phyloP scores from a whole-genome alignment of 2,113 vertebrate genomes.

The Oreocharis arfaki region DNA sequence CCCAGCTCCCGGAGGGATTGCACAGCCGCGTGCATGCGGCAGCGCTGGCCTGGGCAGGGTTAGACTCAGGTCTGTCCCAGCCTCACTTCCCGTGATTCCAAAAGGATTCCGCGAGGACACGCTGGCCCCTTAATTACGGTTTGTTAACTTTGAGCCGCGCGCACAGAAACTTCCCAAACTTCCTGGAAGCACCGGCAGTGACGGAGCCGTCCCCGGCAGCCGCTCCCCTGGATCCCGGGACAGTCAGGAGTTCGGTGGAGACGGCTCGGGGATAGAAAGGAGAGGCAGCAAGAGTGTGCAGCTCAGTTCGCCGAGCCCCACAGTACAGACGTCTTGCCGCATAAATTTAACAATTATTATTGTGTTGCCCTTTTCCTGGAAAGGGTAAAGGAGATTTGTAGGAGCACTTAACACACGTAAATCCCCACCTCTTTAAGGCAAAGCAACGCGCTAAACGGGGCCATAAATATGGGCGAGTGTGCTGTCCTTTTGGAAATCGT shows the following conservation, averaged over 20 bases:
- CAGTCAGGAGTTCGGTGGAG: neutral
- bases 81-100: accelerated
- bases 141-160: neutral
- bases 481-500: slow-evolving; percentile 60
- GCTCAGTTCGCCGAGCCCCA: slow-evolving; percentile 47
- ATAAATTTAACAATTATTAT: slow-evolving; percentile 76
- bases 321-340: slow-evolving; percentile 52
- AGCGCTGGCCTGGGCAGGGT: neutral
- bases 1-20: neutral
- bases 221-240: neutral
- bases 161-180: neutral
- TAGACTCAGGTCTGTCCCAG: accelerated
- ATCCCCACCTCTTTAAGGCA: slow-evolving; percentile 66
- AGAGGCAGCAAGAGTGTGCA: neutral
- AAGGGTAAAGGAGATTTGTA: slow-evolving; percentile 80
- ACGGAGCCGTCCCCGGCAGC: neutral
- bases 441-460: slow-evolving; percentile 58
- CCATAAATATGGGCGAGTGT: slow-evolving; percentile 69
- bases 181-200: neutral
- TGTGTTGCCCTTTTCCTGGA: slow-evolving; percentile 75
- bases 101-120: accelerated
- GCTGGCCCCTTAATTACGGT: accelerated
- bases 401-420: slow-evolving; percentile 71
- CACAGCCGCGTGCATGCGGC: neutral
- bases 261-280: neutral